Evolutionary conservation across 2,888 invertebrate species (phyloP).

Genomic region (Hedya salicella): DNA sequence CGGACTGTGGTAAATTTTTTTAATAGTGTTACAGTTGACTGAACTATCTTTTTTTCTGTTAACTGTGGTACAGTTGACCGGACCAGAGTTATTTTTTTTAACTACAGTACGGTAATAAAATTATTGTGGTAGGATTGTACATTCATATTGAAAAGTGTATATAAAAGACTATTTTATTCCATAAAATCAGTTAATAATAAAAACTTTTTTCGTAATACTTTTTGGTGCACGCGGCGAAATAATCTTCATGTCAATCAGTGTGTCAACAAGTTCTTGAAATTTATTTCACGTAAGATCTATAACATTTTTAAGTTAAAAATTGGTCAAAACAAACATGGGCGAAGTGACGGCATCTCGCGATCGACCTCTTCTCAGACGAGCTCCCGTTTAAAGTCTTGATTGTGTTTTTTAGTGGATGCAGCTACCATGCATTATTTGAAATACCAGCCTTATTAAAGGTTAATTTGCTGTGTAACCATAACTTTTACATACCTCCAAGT

Average conservation of each 20-base stretch:
- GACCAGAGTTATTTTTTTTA: too few species aligned
- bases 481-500: constrained; percentile 13
- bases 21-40: too few species aligned
- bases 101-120: constrained; percentile 5
- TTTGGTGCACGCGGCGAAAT: constrained; percentile 3
- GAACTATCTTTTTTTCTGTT: too few species aligned
- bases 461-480: constrained; percentile 12
- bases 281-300: background rate
- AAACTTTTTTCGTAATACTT: constrained; percentile 4
- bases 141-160: too few species aligned
- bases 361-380: constrained; percentile 10
- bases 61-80: too few species aligned
- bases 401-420: constrained; percentile 4
- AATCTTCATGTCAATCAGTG: background rate
- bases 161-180: too few species aligned
- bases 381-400: constrained; percentile 9
- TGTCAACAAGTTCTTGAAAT: constrained; percentile 4
- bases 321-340: constrained; percentile 11
- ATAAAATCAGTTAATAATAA: constrained; percentile 6
- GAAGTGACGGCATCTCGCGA: constrained; percentile 12
- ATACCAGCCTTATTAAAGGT: constrained; percentile 9
- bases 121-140: too few species aligned
- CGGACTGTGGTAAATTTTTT: too few species aligned
- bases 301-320: constrained; percentile 1
- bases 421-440: background rate